Percentiles rank a stretch among this genome's conserved stretches.
Conservation (phyloP, 2,888 invertebrate species). For the Arrhopalites spinosus region DNA sequence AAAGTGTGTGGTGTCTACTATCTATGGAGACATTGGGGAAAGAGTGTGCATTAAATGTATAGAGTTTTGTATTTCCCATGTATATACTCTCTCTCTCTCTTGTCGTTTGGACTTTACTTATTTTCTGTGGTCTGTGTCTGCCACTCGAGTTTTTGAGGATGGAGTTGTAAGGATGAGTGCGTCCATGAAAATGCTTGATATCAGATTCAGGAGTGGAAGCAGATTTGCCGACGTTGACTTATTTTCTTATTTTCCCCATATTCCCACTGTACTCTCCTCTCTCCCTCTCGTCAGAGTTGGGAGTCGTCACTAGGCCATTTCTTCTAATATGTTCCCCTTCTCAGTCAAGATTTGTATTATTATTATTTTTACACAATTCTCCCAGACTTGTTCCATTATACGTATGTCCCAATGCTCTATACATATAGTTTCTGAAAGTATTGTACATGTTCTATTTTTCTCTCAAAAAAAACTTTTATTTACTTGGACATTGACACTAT, state of each 20-base stretch:
- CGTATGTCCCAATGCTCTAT: too few relatives aligned
- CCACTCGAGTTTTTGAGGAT: background rate
- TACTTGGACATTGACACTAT: too few relatives aligned
- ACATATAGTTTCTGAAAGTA: too few relatives aligned
- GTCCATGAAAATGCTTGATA: constrained; percentile 43
- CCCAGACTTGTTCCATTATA: constrained; percentile 10
- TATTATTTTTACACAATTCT: constrained; percentile 8
- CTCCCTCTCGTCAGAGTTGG: background rate
- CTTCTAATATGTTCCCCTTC: constrained; percentile 54
- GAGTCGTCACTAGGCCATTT: constrained; percentile 33
- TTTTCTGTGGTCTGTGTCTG: constrained; percentile 12
- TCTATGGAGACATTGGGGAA: background rate
- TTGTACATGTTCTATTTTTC: too few relatives aligned
- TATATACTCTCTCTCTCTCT: background rate
- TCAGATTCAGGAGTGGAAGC: constrained; percentile 51
- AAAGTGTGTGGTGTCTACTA: background rate
- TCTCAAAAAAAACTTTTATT: too few relatives aligned
- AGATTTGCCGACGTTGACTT: constrained; percentile 54
- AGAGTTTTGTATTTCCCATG: background rate
- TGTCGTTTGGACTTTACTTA: constrained; percentile 5
- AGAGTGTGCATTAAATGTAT: background rate
- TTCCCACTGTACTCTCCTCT: constrained; percentile 23
- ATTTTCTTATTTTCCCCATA: constrained; percentile 41
- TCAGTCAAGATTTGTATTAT: constrained; percentile 32
- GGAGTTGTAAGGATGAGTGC: background rate